phyloP scores from a whole-genome alignment of 2,888 invertebrate genomes.

The Drosophila neonasuta region DNA sequence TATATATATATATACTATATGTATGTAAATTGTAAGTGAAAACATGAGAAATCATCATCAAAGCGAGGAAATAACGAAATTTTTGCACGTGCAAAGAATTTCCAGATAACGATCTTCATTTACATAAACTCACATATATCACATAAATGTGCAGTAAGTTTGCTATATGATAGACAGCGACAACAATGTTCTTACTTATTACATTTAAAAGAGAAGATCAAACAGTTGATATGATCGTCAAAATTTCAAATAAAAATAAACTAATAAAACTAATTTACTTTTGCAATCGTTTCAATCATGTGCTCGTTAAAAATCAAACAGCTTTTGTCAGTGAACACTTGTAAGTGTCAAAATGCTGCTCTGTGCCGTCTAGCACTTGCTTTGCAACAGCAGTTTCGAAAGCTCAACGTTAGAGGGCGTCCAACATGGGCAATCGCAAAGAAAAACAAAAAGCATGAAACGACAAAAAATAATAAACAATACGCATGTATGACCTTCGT shows the following conservation, averaged over 20 bases:
- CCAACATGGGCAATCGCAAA: slow-evolving; percentile 22
- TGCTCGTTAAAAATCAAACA: slow-evolving; percentile 20
- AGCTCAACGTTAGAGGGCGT: slow-evolving; percentile 52
- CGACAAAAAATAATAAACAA: slow-evolving; percentile 58
- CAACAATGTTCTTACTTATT: slow-evolving; percentile 48
- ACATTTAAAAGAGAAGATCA: slow-evolving; percentile 43
- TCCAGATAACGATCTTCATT: slow-evolving; percentile 45
- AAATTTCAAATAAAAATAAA: slow-evolving; percentile 76
- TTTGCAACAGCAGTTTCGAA: slow-evolving; percentile 3
- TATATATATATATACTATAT: slow-evolving; percentile 51
- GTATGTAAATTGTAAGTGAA: slow-evolving; percentile 65
- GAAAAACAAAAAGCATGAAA: slow-evolving; percentile 47
- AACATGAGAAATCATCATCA: slow-evolving; percentile 36
- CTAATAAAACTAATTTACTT: slow-evolving; percentile 53
- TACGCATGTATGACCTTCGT: slow-evolving; percentile 83
- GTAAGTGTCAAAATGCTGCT: neutral
- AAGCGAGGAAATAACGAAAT: slow-evolving; percentile 44
- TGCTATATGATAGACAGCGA: slow-evolving; percentile 57
- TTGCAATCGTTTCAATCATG: slow-evolving; percentile 11
- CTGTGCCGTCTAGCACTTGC: neutral
- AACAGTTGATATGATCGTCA: slow-evolving; percentile 69
- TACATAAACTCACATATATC: slow-evolving; percentile 40
- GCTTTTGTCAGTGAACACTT: slow-evolving; percentile 11
- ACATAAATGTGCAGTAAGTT: slow-evolving; percentile 63
- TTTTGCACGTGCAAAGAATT: slow-evolving; percentile 40